Base-by-base conservation (phyloP, 2,888 invertebrate genomes). In the Drosophila differens region DNA sequence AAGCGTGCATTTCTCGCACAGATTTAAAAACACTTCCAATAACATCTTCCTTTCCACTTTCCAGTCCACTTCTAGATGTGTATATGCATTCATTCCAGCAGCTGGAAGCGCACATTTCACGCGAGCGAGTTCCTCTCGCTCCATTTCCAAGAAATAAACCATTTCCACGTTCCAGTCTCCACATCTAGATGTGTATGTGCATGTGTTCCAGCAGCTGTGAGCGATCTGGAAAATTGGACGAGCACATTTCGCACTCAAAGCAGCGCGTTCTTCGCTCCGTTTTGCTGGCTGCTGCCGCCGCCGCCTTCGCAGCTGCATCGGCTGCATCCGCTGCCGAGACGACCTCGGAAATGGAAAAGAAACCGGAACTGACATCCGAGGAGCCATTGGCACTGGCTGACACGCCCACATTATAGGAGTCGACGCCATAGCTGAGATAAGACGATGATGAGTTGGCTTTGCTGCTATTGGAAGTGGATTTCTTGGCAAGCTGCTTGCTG, bases 181-280 rank as follows among this genome's bases (percentile, higher is more conserved):
- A 16, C 47, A 9, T 28, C 52, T 85, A 93, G 69, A 97, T 97
- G 93, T 97, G 97, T 91, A 97, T 95, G 66, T 97, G 96, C 87
- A 97, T 97, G 93, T 97, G 97, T 65, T 96, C 94, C 75, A 97
- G 93, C 52, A 96, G 93, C 79, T 96, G 96, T 60, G 96, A 95
- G 60, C 97, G 95, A 76, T 96, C 96, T 14, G 95, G 94, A 93
- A 97, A 97, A 82, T 96, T 95, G 57, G 95, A 95, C 64, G 96
- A 95, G 92, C 97, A 97, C 96, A 97, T 97, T 93, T 97, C 97
- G 91, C 97, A 97, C 81, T 95, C 96, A 93, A 95, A 97, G 52
- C 95, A 95, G 79, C 92, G 92, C 10, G 83, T 82, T n/a, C 89
- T 83, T 4, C 83, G 87, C 28, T 83, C 81, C 32, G 76, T 53